Conservation (phyloP, 1,140 invertebrate species). For the Rhagoletis pomonella region DNA sequence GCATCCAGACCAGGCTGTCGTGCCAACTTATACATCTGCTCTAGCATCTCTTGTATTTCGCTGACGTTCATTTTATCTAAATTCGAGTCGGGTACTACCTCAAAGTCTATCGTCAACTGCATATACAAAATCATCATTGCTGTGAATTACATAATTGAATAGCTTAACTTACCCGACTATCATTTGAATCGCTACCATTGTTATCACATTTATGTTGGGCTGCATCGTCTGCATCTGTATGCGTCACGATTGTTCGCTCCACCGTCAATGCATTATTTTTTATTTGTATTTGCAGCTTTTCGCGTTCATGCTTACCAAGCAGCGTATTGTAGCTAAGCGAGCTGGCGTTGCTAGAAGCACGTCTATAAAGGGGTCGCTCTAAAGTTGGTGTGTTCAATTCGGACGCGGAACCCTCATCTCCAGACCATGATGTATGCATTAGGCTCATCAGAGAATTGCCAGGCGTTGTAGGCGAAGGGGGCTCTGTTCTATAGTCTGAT, state of each 20-base stretch:
- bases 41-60: constrained; percentile 79
- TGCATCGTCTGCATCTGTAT: constrained; percentile 73
- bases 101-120: constrained; percentile 76
- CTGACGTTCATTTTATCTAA: constrained; percentile 75
- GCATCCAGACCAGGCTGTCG: constrained; percentile 88
- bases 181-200: constrained; percentile 56
- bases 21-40: constrained; percentile 81
- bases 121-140: constrained; percentile 4
- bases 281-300: constrained; percentile 59
- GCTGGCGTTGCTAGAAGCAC: constrained; percentile 64
- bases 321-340: constrained; percentile 70
- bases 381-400: constrained; percentile 40
- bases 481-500: neutral
- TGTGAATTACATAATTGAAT: neutral
- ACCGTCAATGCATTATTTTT: constrained; percentile 31
- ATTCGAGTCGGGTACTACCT: constrained; percentile 75
- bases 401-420: constrained; percentile 57
- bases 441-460: constrained; percentile 69
- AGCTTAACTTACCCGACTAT: constrained; percentile 55
- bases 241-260: constrained; percentile 57
- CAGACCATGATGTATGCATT: constrained; percentile 71
- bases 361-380: constrained; percentile 22
- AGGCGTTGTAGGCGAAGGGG: neutral
- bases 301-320: constrained; percentile 75
- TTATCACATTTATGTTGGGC: constrained; percentile 56